Conservation (phyloP, 2,797 vertebrate genomes). For the Eleutherodactylus coqui region DNA sequence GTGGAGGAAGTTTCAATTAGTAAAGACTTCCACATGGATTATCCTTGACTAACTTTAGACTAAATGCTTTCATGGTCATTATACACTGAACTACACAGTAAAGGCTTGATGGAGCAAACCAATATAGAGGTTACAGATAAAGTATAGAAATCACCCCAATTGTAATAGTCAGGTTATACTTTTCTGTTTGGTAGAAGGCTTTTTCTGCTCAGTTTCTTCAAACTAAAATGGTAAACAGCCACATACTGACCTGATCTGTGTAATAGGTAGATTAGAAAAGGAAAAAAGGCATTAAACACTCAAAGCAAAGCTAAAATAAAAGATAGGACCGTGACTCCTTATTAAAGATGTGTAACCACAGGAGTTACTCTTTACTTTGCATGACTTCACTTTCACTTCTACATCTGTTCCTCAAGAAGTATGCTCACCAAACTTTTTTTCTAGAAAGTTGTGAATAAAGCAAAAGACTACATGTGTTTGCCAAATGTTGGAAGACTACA, state of each 20-base stretch:
- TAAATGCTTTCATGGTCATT: background rate
- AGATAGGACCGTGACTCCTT: background rate
- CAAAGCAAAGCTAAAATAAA: background rate
- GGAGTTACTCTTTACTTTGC: background rate
- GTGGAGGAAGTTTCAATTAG: background rate
- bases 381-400: background rate
- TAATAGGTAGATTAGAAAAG: too few species aligned
- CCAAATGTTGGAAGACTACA: too few species aligned
- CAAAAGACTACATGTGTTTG: too few species aligned
- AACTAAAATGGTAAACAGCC: background rate
- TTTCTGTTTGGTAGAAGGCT: background rate
- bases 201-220: background rate
- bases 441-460: too few species aligned
- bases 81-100: background rate
- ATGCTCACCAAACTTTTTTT: too few species aligned
- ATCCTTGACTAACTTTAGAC: background rate
- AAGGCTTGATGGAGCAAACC: background rate
- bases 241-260: background rate
- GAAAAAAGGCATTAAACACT: too few species aligned
- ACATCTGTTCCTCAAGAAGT: background rate
- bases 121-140: too few species aligned
- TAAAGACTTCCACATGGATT: background rate
- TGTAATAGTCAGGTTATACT: too few species aligned
- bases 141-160: too few species aligned
- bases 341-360: background rate